Percentiles rank a stretch among this genome's conserved stretches.
phyloP scores from a whole-genome alignment of 35 echinoderm and acorn worm genomes.

The Apostichopus parvimensis region DNA sequence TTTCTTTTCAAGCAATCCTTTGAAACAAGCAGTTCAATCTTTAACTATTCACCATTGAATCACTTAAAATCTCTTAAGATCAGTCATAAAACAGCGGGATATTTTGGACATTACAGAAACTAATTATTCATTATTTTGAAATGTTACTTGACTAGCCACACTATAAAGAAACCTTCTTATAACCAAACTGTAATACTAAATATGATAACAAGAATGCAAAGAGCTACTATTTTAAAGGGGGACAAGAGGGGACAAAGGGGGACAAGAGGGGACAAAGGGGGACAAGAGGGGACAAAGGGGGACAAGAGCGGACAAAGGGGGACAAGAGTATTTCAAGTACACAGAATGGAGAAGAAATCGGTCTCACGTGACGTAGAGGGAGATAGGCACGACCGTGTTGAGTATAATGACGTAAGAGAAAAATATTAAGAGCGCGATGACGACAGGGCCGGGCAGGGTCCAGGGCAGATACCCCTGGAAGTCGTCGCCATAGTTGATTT shows the following conservation, averaged over 20 bases:
- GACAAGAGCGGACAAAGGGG: not conserved
- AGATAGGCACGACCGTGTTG: slow-evolving; percentile 95
- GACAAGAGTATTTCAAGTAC: not conserved
- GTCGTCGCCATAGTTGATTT: slow-evolving; percentile 56
- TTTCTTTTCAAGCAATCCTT: too few relatives aligned
- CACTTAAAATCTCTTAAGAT: too few relatives aligned
- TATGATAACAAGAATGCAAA: too few relatives aligned
- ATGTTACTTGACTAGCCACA: too few relatives aligned
- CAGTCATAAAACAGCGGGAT: too few relatives aligned
- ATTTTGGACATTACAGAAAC: too few relatives aligned
- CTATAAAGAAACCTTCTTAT: too few relatives aligned
- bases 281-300: not conserved
- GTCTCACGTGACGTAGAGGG: slow-evolving; percentile 94
- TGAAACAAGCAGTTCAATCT: too few relatives aligned
- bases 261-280: not conserved
- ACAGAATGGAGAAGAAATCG: not conserved
- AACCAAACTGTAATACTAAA: too few relatives aligned
- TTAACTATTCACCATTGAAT: too few relatives aligned
- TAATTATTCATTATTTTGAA: too few relatives aligned
- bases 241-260: not conserved
- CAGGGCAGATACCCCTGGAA: slow-evolving; percentile 89
- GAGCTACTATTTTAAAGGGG: too few relatives aligned
- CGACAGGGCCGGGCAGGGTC: slow-evolving; percentile 48
- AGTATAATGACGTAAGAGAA: slow-evolving; percentile 95
- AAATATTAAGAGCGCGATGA: slow-evolving; percentile 80